phyloP scores from a whole-genome alignment of 2,888 invertebrate species.

The Rhagonycha lutea region DNA sequence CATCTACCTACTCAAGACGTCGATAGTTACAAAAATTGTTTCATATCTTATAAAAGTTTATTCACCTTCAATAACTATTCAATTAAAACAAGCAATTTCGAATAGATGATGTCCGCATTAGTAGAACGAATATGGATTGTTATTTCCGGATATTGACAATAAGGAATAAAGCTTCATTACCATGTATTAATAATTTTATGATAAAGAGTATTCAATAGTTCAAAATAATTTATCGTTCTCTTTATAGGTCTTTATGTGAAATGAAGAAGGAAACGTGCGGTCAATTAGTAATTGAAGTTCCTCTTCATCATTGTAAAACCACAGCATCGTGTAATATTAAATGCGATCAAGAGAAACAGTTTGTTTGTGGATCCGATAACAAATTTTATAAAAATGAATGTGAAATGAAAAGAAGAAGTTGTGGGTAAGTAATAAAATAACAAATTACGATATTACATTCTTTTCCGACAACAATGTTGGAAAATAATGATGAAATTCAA shows the following conservation, averaged over 20 bases:
- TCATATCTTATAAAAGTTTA: neutral
- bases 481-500: neutral
- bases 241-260: conserved; percentile 77
- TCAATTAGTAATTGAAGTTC: conserved; percentile 82
- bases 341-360: conserved; percentile 73
- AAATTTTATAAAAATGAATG: conserved; percentile 89
- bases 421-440: conserved; percentile 65
- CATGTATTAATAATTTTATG: neutral
- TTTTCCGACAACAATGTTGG: neutral
- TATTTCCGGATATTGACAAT: neutral
- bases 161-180: neutral
- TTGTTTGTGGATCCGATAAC: conserved; percentile 89
- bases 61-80: neutral
- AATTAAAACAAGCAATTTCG: neutral
- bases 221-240: neutral
- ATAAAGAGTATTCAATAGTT: neutral
- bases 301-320: conserved; percentile 81
- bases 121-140: neutral
- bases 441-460: neutral
- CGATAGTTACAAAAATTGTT: neutral
- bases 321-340: conserved; percentile 82
- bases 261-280: conserved; percentile 82
- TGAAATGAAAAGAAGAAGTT: conserved; percentile 88
- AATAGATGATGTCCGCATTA: neutral
- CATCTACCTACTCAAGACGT: neutral